Conservation (phyloP, 1,140 invertebrate species). For the Paracyclopina nana region DNA sequence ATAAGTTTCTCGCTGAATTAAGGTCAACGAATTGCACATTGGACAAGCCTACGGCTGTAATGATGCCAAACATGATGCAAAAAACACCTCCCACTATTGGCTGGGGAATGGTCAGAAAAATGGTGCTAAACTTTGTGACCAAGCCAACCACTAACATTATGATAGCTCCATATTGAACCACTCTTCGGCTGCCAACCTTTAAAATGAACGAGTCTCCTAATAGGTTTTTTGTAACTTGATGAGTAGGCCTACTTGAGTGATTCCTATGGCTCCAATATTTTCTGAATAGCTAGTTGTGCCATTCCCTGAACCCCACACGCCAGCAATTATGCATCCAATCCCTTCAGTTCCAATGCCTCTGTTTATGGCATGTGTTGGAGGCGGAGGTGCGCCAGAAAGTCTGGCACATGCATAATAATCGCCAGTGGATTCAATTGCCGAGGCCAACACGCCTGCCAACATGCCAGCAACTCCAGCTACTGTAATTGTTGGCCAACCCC, state of each 20-base stretch:
- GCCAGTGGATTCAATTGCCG: constrained; percentile 60
- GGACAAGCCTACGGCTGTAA: constrained; percentile 46
- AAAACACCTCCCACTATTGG: constrained; percentile 71
- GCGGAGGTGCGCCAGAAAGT: constrained; percentile 47
- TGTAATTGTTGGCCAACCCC: constrained; percentile 56
- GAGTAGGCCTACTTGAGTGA: constrained; percentile 28
- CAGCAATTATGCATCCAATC: constrained; percentile 55
- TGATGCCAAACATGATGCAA: constrained; percentile 70
- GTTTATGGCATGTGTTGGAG: constrained; percentile 64
- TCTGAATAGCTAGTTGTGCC: constrained; percentile 71
- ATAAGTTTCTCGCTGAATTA: constrained; percentile 40
- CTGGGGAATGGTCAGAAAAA: constrained; percentile 69
- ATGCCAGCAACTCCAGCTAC: constrained; percentile 54
- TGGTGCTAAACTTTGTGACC: constrained; percentile 57
- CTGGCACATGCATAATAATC: constrained; percentile 69
- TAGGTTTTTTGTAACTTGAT: too few species aligned
- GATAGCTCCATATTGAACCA: constrained; percentile 54
- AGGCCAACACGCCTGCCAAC: constrained; percentile 58
- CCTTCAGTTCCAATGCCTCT: constrained; percentile 64
- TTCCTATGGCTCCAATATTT: constrained; percentile 70
- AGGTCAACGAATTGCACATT: constrained; percentile 28
- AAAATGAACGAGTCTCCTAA: too few species aligned
- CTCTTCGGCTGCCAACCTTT: constrained; percentile 59
- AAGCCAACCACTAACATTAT: constrained; percentile 58
- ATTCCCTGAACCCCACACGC: constrained; percentile 55